These are phyloP conservation scores for Thalassarche chlororhynchos DNA, from an alignment of 2,113 vertebrate species.

Conservation along the genomic window DNA sequence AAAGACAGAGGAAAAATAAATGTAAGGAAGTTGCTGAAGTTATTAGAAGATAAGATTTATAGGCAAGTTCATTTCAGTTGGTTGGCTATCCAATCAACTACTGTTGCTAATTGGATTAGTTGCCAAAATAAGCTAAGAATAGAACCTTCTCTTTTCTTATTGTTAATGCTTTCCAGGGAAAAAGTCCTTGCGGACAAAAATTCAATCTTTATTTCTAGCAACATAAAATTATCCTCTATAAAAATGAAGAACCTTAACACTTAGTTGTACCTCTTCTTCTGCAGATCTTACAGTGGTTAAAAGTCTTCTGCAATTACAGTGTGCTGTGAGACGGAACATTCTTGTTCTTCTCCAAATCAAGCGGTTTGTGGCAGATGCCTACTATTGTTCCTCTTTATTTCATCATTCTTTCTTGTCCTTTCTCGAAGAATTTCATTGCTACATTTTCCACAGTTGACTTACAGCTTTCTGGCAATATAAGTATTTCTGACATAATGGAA, in stretches of 20 bases:
- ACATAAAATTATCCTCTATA: background rate
- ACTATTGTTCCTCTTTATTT: background rate
- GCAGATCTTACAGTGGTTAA: background rate
- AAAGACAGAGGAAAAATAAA: background rate
- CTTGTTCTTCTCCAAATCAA: background rate
- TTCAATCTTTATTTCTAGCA: conserved; percentile 47
- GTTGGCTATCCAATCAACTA: conserved; percentile 42
- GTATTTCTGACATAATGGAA: conserved; percentile 48
- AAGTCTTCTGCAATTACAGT: background rate
- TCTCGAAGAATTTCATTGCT: conserved; percentile 15
- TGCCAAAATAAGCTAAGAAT: conserved; percentile 64
- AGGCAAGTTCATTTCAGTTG: conserved; percentile 31
- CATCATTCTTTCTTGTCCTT: conserved; percentile 19
- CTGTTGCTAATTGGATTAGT: conserved; percentile 61
- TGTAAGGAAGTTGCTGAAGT: conserved; percentile 41
- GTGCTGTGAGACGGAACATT: background rate
- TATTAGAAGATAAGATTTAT: conserved; percentile 65
- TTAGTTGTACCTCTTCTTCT: background rate
- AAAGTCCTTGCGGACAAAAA: conserved; percentile 27
- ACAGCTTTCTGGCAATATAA: conserved; percentile 5
- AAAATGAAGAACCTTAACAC: background rate
- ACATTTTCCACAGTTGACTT: conserved; percentile 2
- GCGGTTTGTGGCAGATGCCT: background rate
- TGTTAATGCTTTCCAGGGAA: conserved; percentile 55
- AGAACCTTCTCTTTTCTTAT: conserved; percentile 41